Evolutionary conservation across 2,888 invertebrate species (phyloP).

Genomic region (Hanleya hanleyi): DNA sequence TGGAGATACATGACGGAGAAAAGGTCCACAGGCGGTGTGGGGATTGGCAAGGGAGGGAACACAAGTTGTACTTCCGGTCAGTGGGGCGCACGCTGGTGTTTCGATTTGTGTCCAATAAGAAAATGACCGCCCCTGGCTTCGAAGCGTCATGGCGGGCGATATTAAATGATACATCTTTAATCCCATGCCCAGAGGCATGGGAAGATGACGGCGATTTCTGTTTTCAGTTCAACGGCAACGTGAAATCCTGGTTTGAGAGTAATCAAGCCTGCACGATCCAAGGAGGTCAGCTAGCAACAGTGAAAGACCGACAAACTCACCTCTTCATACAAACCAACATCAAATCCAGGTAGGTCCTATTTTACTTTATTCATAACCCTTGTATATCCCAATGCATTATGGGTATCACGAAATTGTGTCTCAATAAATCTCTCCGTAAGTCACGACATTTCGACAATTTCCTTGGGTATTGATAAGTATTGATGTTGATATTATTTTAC

Average conservation of each 20-base stretch:
- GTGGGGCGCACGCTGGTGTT: conserved; percentile 30
- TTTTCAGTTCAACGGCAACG: conserved; percentile 37
- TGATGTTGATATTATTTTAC: too few species aligned
- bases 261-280: conserved; percentile 39
- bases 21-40: conserved; percentile 43
- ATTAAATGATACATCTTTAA: background rate
- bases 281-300: conserved; percentile 42
- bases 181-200: conserved; percentile 26
- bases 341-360: conserved; percentile 32
- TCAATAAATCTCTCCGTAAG: too few species aligned
- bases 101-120: conserved; percentile 42
- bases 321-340: conserved; percentile 31
- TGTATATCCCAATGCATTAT: too few species aligned
- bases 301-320: conserved; percentile 36
- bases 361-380: background rate
- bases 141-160: conserved; percentile 40
- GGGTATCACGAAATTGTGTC: too few species aligned
- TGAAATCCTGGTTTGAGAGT: conserved; percentile 42
- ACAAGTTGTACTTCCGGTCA: conserved; percentile 42
- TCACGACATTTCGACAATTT: too few species aligned
- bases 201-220: conserved; percentile 31
- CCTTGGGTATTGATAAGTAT: too few species aligned
- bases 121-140: conserved; percentile 40
- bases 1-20: conserved; percentile 41
- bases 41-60: conserved; percentile 44